Evolutionary conservation across 2,113 vertebrate genomes (phyloP).

Genomic region (Labrus mixtus): DNA sequence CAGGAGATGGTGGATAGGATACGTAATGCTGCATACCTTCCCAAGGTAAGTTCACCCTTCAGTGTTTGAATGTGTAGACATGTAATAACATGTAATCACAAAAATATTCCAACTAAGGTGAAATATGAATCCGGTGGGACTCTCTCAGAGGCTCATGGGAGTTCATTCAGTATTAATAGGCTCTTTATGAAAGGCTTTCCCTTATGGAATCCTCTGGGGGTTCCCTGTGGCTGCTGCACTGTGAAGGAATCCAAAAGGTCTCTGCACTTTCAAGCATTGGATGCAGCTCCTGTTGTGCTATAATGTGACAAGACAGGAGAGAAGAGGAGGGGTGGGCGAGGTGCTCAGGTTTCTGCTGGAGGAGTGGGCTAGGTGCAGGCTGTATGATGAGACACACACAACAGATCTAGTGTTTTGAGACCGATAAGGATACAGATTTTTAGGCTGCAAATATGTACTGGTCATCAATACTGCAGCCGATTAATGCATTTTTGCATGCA

Average conservation of each 20-base stretch:
- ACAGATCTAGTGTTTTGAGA: no score
- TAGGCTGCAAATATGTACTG: no score
- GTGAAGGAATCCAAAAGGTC: constrained; percentile 7
- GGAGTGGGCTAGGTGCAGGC: no score
- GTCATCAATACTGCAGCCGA: no score
- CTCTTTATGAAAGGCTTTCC: constrained; percentile 9
- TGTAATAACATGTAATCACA: no score
- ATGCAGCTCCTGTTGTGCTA: background rate
- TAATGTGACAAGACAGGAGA: background rate
- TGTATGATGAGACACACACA: background rate
- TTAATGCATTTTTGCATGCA: no score
- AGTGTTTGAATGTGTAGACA: background rate
- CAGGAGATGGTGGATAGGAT: constrained; percentile 93
- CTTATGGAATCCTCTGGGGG: background rate
- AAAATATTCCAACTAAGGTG: no score
- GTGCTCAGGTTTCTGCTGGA: constrained; percentile 6
- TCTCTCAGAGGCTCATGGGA: background rate
- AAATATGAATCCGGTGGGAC: no score
- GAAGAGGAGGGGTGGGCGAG: background rate
- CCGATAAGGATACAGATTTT: no score
- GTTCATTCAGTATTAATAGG: background rate
- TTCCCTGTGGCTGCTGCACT: background rate
- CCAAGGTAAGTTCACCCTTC: constrained; percentile 84
- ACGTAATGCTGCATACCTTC: constrained; percentile 87
- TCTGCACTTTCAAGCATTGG: background rate